Base-by-base conservation (phyloP, 2,888 invertebrate genomes). In the Dusona sp. region DNA sequence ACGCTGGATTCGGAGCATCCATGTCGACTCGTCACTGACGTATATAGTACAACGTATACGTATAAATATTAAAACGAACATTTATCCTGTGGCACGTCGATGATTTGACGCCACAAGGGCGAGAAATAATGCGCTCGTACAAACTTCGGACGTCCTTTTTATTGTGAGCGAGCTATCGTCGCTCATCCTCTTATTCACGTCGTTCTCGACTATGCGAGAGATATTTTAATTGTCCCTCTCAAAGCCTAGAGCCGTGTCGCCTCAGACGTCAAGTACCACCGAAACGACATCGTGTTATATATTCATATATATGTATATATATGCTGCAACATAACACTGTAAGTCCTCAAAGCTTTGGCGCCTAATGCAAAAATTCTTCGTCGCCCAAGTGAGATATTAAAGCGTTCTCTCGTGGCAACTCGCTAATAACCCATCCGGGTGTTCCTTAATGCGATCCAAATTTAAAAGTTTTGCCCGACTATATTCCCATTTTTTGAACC, bases 221-320 rank as follows among this genome's bases (percentile, higher is more conserved):
- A 92, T 92, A 92, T 92, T 92, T 92, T 92, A 92, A 92, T 92
- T 92, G 92, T 92, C 92, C 91, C 89, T 83, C 91, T 91, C 90
- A 91, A 92, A 92, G 92, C 90, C 88, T 87, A 51, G 74, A 57
- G 68, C 70, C 70, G 57, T 70, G 78, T 79, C 82, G 89, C 86
- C 84, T 83, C 67, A 61, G 81, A 57, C 42, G 65, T 65, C 73
- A 65, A 65, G 77, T 74, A 70, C 48, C 74, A 79, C 83, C 83
- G 64, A 88, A 88, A 88, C 84, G 85, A 84, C 88, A 84, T 84
- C 70, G 29, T 65, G 81, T 84, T 74, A 75, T 84, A 81, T 81
- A 83, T 85, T 75, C 36, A 45, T 29, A 13, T 67, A 65, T 67
- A 73, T 78, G 33, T 74, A 72, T 79, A 84, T 79, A 79, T 81